Percentiles rank a stretch among this genome's conserved stretches.
phyloP scores from a whole-genome alignment of 1,140 invertebrate genomes.

The Saccostrea glomerata region DNA sequence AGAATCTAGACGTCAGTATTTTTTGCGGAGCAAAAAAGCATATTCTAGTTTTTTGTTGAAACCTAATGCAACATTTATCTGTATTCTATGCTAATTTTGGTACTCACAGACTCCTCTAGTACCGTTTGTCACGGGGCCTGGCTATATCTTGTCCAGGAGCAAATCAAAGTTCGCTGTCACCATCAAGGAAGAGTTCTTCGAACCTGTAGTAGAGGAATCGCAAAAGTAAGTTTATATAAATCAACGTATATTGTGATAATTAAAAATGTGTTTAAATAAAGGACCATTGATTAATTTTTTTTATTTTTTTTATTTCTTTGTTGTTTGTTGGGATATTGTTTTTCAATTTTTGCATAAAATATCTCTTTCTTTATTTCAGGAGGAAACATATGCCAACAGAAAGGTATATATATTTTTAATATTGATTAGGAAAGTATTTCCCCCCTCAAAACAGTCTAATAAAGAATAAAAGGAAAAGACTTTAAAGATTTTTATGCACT shows the following conservation, averaged over 20 bases:
- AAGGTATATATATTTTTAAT: neutral
- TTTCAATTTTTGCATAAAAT: too few species aligned
- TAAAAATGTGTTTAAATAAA: too few species aligned
- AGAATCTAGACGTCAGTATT: constrained; percentile 71
- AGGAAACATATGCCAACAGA: neutral
- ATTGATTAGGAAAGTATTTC: too few species aligned
- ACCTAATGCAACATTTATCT: too few species aligned
- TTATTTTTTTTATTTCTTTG: too few species aligned
- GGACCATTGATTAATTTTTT: too few species aligned
- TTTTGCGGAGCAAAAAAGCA: neutral
- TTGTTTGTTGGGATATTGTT: too few species aligned
- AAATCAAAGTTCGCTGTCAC: constrained; percentile 73
- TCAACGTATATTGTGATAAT: too few species aligned
- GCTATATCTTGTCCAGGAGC: constrained; percentile 74
- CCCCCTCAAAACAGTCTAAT: too few species aligned
- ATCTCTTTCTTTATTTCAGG: neutral
- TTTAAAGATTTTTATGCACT: too few species aligned
- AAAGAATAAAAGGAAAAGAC: too few species aligned
- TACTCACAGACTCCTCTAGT: constrained; percentile 67
- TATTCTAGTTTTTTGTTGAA: neutral
- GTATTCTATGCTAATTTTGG: neutral
- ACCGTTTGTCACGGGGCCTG: constrained; percentile 70
- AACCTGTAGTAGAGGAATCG: constrained; percentile 63
- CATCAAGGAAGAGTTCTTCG: constrained; percentile 76
- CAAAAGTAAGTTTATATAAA: constrained; percentile 58